Conservation (phyloP, 2,888 invertebrate species). For the Sylvicola cinctus region DNA sequence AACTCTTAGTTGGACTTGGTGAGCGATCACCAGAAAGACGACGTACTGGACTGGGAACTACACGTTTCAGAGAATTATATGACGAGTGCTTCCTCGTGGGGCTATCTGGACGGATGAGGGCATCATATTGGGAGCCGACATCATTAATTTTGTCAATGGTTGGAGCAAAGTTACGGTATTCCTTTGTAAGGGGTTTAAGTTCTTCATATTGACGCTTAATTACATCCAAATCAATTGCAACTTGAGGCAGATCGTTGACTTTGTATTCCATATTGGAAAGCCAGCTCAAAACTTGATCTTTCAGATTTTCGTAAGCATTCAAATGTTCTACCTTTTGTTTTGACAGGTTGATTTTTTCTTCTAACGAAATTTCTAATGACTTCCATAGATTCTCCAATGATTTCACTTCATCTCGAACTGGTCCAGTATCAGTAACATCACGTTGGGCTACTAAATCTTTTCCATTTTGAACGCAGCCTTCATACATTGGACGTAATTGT, state of each 20-base stretch:
- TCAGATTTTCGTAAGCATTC: constrained; percentile 64
- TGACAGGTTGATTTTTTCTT: constrained; percentile 67
- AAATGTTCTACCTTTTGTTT: constrained; percentile 71
- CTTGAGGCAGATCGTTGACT: constrained; percentile 56
- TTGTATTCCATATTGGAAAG: constrained; percentile 57
- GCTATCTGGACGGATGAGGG: constrained; percentile 59
- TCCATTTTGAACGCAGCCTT: constrained; percentile 60
- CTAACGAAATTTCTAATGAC: constrained; percentile 59
- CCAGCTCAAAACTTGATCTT: constrained; percentile 67
- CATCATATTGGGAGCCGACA: constrained; percentile 70
- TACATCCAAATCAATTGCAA: constrained; percentile 72
- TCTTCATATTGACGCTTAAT: constrained; percentile 69
- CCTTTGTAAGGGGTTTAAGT: constrained; percentile 65
- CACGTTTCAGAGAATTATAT: constrained; percentile 68
- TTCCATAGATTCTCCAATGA: constrained; percentile 76
- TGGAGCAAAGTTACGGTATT: constrained; percentile 66
- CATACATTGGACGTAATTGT: constrained; percentile 42
- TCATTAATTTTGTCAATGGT: constrained; percentile 82
- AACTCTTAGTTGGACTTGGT: constrained; percentile 56
- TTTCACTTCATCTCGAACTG: constrained; percentile 67
- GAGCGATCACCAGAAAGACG: constrained; percentile 39
- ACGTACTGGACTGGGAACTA: constrained; percentile 35
- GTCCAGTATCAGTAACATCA: constrained; percentile 72
- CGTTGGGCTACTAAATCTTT: constrained; percentile 63
- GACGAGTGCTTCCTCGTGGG: constrained; percentile 50